Conservation (phyloP, 2,113 vertebrate species). For the Rhinopomastus cyanomelas region DNA sequence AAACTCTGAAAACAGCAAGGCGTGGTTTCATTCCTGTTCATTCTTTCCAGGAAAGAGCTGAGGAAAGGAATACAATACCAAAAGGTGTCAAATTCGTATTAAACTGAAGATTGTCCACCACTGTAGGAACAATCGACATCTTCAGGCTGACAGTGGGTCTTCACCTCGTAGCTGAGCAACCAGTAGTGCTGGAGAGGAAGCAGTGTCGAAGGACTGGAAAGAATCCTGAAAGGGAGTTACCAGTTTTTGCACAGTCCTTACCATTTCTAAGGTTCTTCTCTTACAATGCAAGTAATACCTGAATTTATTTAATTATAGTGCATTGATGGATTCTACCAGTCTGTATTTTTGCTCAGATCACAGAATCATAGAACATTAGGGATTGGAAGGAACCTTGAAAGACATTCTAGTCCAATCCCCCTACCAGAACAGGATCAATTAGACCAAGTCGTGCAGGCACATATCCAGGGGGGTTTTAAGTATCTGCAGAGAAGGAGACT, state of each 20-base stretch:
- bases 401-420: too few relatives aligned
- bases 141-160: neutral
- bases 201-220: neutral
- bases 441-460: too few relatives aligned
- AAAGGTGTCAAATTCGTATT: neutral
- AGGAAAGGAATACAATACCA: neutral
- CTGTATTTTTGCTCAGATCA: neutral
- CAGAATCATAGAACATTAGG: too few relatives aligned
- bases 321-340: neutral
- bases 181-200: neutral
- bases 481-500: too few relatives aligned
- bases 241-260: neutral
- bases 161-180: neutral
- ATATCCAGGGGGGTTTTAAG: too few relatives aligned
- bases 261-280: neutral
- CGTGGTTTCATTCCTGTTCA: neutral
- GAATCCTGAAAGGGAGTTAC: neutral
- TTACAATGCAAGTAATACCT: neutral
- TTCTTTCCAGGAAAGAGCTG: neutral
- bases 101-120: neutral
- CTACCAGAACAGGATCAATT: too few relatives aligned
- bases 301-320: neutral
- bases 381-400: too few relatives aligned
- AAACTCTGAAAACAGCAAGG: neutral
- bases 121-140: neutral